Conservation (phyloP, 2,888 invertebrate species). For the Tolmerus cingulatus region DNA sequence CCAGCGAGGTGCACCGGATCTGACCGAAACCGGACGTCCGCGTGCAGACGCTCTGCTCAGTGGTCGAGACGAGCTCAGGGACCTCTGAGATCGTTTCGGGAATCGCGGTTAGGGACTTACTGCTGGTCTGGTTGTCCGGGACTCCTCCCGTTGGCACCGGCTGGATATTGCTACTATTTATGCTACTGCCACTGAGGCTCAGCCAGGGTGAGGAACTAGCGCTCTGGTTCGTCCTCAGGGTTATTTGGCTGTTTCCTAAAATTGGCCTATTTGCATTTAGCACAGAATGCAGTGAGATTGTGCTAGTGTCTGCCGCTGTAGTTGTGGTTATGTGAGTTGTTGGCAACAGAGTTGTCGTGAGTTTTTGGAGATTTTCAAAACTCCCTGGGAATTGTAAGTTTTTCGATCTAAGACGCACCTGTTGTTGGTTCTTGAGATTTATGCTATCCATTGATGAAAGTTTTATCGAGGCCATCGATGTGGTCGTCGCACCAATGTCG, state of each 20-base stretch:
- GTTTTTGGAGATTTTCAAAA: conserved; percentile 61
- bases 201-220: conserved; percentile 53
- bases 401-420: conserved; percentile 71
- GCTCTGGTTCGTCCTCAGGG: conserved; percentile 42
- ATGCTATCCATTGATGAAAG: conserved; percentile 63
- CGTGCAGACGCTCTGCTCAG: neutral
- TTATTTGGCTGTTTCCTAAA: conserved; percentile 27
- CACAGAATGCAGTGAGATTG: conserved; percentile 42
- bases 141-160: neutral
- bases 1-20: neutral
- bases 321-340: conserved; percentile 52
- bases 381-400: conserved; percentile 58
- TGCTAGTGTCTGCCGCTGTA: conserved; percentile 50
- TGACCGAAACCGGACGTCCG: neutral
- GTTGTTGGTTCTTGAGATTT: conserved; percentile 57
- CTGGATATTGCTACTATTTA: conserved; percentile 45
- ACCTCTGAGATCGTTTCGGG: conserved; percentile 56
- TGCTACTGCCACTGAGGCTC: conserved; percentile 58
- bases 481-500: conserved; percentile 61
- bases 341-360: conserved; percentile 58
- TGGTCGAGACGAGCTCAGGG: conserved; percentile 46
- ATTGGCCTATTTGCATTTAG: conserved; percentile 13
- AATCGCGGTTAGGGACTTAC: conserved; percentile 61
- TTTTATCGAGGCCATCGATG: conserved; percentile 63
- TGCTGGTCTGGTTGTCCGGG: conserved; percentile 50